Evolutionary conservation across 2,113 vertebrate genomes (phyloP).

Genomic region (Murina feae): DNA sequence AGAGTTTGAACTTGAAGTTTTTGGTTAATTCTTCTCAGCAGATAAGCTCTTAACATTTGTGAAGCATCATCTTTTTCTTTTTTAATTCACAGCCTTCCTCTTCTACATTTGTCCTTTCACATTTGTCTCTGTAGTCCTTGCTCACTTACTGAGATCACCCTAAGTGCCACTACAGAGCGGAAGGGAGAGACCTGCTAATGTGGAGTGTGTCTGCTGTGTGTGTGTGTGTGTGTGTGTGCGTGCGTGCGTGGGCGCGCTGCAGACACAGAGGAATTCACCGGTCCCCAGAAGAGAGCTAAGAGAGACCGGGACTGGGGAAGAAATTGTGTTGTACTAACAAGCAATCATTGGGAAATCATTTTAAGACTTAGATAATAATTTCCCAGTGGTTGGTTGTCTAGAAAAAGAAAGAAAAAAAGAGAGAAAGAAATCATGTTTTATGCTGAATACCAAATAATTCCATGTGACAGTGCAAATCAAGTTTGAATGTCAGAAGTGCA

Average conservation of each 20-base stretch:
- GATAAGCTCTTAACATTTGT: not conserved
- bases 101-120: not conserved
- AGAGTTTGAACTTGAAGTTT: not conserved
- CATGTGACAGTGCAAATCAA: slow-evolving; percentile 60
- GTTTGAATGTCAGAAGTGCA: slow-evolving; percentile 40
- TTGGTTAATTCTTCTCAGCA: not conserved
- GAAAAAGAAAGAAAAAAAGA: not conserved
- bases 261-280: not conserved
- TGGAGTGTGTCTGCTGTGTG: not conserved
- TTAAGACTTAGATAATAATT: slow-evolving; percentile 70
- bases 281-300: not conserved
- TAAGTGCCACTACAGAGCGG: not conserved
- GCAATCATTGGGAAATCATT: slow-evolving; percentile 51
- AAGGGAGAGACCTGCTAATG: not conserved
- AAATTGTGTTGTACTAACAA: slow-evolving; percentile 65
- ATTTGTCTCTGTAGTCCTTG: not conserved
- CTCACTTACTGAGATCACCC: not conserved
- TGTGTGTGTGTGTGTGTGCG: too few species aligned
- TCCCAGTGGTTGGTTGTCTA: slow-evolving; percentile 47
- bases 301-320: not conserved
- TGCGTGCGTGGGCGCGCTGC: too few species aligned
- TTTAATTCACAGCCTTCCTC: not conserved
- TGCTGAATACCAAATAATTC: slow-evolving; percentile 64
- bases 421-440: slow-evolving; percentile 44
- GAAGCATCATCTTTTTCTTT: not conserved